These are phyloP conservation scores for Gasteruption jaculator DNA, from an alignment of 2,888 invertebrate genomes.

Conservation along the genomic window DNA sequence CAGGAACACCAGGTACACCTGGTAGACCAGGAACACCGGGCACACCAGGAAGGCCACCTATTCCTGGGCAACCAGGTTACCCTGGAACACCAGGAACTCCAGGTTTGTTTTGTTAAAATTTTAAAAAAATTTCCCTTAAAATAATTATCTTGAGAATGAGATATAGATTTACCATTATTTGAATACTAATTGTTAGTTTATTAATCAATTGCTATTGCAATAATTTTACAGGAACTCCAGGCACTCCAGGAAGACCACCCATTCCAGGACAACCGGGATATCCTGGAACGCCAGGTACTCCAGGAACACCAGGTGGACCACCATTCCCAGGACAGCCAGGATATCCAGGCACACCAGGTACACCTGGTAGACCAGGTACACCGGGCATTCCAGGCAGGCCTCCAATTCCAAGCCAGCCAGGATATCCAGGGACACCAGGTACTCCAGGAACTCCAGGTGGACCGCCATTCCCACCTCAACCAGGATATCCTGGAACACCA, in stretches of 20 bases:
- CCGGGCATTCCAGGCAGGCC: slow-evolving; percentile 26
- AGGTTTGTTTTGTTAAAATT: no score
- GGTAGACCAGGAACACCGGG: slow-evolving; percentile 10
- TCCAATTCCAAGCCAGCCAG: slow-evolving; percentile 31
- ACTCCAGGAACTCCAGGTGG: slow-evolving; percentile 24
- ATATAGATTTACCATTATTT: no score
- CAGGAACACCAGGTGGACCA: slow-evolving; percentile 21
- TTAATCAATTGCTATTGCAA: slow-evolving; percentile 10
- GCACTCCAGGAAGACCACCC: slow-evolving; percentile 35
- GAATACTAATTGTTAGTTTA: no score
- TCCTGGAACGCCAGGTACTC: slow-evolving; percentile 45
- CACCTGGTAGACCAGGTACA: slow-evolving; percentile 29
- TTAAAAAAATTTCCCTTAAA: no score
- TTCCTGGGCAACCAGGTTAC: slow-evolving; percentile 5
- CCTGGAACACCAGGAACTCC: slow-evolving; percentile 14
- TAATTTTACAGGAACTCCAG: slow-evolving; percentile 22
- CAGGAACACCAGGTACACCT: slow-evolving; percentile 8
- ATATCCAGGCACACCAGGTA: slow-evolving; percentile 25
- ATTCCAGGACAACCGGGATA: slow-evolving; percentile 36
- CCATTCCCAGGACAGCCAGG: slow-evolving; percentile 28
- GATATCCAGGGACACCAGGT: slow-evolving; percentile 12
- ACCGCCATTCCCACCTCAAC: slow-evolving; percentile 32
- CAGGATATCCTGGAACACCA: slow-evolving; percentile 19
- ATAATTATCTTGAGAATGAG: no score
- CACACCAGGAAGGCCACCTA: no score